phyloP scores from a whole-genome alignment of 2,113 vertebrate species.

The Stegastes partitus region DNA sequence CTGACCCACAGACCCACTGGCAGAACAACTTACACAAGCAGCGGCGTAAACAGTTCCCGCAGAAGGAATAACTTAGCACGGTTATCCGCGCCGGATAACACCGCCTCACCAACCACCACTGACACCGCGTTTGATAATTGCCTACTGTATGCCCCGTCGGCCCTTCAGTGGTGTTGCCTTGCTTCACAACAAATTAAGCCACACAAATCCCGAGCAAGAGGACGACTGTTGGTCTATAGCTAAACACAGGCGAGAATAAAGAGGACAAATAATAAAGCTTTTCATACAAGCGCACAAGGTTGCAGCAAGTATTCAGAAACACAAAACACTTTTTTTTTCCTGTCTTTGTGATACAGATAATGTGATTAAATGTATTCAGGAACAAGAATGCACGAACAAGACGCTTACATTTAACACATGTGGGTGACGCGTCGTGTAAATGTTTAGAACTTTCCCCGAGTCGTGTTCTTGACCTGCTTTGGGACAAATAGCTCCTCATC shows the following conservation, averaged over 20 bases:
- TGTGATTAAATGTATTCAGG: background rate
- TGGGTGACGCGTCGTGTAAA: background rate
- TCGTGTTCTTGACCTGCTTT: background rate
- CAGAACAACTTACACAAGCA: constrained; percentile 30
- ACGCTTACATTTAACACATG: background rate
- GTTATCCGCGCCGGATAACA: constrained; percentile 10
- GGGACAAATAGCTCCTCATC: background rate
- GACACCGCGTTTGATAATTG: constrained; percentile 55
- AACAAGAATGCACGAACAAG: background rate
- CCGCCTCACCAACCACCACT: constrained; percentile 10
- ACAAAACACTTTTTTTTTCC: background rate
- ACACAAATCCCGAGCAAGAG: constrained; percentile 11
- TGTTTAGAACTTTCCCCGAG: background rate
- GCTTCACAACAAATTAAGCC: constrained; percentile 36
- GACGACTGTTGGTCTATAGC: background rate
- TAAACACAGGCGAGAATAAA: background rate
- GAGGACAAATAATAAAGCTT: background rate
- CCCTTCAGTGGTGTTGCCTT: constrained; percentile 28
- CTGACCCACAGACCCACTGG: constrained; percentile 38
- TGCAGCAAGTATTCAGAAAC: background rate
- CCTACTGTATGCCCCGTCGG: constrained; percentile 13
- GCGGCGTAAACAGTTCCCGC: constrained; percentile 31
- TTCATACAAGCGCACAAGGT: background rate
- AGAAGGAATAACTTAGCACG: constrained; percentile 20
- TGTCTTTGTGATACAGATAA: background rate